Conservation (phyloP, 2,113 vertebrate species). For the Sinocyclocheilus anshuiensis region DNA sequence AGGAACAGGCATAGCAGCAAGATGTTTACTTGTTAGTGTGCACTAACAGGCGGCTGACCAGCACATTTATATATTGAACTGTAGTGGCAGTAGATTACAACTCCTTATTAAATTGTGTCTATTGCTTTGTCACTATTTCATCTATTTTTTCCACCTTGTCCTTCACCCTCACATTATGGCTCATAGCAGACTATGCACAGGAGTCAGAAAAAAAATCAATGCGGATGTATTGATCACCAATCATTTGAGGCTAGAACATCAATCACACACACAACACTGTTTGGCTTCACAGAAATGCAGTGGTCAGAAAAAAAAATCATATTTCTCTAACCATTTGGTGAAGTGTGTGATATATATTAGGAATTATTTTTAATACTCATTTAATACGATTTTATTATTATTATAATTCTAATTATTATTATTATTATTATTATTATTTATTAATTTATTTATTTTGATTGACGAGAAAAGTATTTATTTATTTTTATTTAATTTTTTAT, state of each 20-base stretch:
- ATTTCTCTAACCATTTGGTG: no score
- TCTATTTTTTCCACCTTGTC: conserved; percentile 18
- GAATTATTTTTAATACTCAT: no score
- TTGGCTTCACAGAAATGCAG: conserved; percentile 68
- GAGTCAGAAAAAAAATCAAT: conserved; percentile 58
- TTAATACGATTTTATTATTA: no score
- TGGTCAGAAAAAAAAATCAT: conserved; percentile 62
- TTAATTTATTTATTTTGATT: no score
- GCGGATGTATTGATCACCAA: conserved; percentile 67
- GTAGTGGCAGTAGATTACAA: conserved; percentile 18
- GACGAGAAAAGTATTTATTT: no score
- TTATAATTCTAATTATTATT: no score
- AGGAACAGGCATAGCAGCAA: background rate
- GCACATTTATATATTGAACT: conserved; percentile 33
- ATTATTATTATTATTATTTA: no score
- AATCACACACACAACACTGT: conserved; percentile 68
- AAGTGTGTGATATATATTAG: no score
- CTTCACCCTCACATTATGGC: conserved; percentile 32
- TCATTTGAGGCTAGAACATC: conserved; percentile 70
- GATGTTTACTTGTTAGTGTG: background rate
- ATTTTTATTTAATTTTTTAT: no score
- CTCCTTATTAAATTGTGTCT: conserved; percentile 6
- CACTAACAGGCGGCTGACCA: background rate
- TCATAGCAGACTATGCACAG: conserved; percentile 36
- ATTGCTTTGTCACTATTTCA: conserved; percentile 20